Evolutionary conservation across 2,797 vertebrate genomes (phyloP), one percentile per base, ranked within the genome.

Genomic region (Cichlasoma orientale): DNA sequence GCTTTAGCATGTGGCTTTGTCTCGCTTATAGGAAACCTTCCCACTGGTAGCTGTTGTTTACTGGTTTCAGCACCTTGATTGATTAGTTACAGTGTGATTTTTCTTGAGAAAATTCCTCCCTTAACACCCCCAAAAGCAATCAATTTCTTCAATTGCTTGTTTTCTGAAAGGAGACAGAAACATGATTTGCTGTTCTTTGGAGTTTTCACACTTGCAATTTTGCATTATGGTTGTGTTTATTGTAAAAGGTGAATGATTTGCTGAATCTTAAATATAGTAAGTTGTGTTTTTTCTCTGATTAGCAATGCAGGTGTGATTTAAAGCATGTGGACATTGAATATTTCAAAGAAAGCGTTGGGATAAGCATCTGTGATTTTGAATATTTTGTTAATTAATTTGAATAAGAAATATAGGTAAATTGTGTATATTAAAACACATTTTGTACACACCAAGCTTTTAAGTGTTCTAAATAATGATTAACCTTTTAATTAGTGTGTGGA

Each of bases 161-260:
- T 83, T 69, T 73, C 4, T 58, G 7, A 72, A 70, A 76, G 16
- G 33, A 38, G 16, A 41, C 31, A 72, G 44, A 83, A 85, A 80
- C 54, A 47, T 73, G 6, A 41, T 75, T 74, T 80, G n/a, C 27
- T 84, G 54, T 50, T 53, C 19, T 76, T 56, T 6, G 5, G 53
- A n/a, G 52, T 72, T 83, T 87, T 74, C 31, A 79, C 75, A 75
- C 47, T 78, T 87, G 23, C 29, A 54, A 56, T 72, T 87, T 80
- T 21, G 69, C 9, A 78, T 41, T 63, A 38, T 19, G 44, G 61
- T 79, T 63, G n/a, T 44, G 52, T 82, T 78, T 31, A 54, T 41
- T 75, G 63, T 58, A 19, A 82, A 84, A 84, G 80, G 21, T 71
- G 41, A 7, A 53, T 33, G 5, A 27, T 27, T 27, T 27, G 27